Conservation (phyloP, 2,888 invertebrate species). For the Papilio protenor region DNA sequence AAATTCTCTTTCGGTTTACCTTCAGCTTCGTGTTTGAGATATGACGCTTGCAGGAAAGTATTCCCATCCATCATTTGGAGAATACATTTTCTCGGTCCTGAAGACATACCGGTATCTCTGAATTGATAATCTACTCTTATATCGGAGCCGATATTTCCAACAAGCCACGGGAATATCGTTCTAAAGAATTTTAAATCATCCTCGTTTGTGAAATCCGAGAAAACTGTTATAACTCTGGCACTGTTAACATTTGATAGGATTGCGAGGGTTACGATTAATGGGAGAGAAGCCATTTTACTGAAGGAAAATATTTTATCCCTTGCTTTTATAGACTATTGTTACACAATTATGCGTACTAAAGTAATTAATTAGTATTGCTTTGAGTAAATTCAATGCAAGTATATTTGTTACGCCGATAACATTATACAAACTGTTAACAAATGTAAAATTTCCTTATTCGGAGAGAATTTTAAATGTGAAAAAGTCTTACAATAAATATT, state of each 20-base stretch:
- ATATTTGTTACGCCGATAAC: conserved; percentile 33
- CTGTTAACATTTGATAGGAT: not conserved
- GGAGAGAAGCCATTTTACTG: conserved; percentile 34
- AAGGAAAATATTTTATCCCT: not conserved
- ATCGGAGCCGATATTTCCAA: conserved; percentile 53
- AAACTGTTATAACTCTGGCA: conserved; percentile 46
- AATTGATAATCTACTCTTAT: conserved; percentile 53
- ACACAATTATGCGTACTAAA: not conserved
- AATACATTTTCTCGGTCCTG: conserved; percentile 52
- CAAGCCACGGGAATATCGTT: conserved; percentile 53
- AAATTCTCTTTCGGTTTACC: conserved; percentile 43
- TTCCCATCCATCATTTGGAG: conserved; percentile 48
- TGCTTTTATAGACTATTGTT: conserved; percentile 37
- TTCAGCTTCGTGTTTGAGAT: conserved; percentile 48
- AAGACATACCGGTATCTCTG: conserved; percentile 49
- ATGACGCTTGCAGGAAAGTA: conserved; percentile 49
- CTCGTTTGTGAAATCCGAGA: conserved; percentile 52
- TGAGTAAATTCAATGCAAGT: conserved; percentile 23
- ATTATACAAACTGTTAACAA: not conserved
- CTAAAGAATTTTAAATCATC: conserved; percentile 53
- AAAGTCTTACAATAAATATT: not conserved
- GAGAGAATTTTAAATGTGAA: conserved; percentile 16
- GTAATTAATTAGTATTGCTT: conserved; percentile 15
- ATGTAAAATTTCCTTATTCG: not conserved
- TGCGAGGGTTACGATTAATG: not conserved